These are phyloP conservation scores for Alitta virens DNA, from an alignment of 2,888 invertebrate species.

Conservation along the genomic window DNA sequence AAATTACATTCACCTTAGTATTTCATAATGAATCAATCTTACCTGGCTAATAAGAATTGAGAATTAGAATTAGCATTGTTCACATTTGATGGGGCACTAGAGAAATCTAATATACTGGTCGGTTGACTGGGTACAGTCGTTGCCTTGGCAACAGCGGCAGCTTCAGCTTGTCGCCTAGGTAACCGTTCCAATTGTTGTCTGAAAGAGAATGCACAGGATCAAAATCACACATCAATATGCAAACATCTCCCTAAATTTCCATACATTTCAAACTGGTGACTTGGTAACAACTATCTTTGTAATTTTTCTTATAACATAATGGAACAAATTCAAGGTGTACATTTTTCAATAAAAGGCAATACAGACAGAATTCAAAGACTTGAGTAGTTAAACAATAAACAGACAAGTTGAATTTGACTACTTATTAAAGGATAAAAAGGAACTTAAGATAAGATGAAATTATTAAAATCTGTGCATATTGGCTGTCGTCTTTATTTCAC, in stretches of 20 bases:
- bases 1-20: neutral
- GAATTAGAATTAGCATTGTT: slow-evolving; percentile 44
- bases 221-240: neutral
- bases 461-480: no score
- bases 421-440: no score
- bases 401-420: no score
- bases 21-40: slow-evolving; percentile 23
- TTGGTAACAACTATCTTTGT: neutral
- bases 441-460: no score
- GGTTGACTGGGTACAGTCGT: slow-evolving; percentile 24
- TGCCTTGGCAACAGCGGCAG: slow-evolving; percentile 59
- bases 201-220: slow-evolving; percentile 20
- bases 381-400: no score
- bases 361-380: neutral
- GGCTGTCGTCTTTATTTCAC: no score
- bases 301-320: neutral
- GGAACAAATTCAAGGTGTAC: no score
- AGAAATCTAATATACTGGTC: slow-evolving; percentile 20
- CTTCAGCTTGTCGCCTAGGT: slow-evolving; percentile 78
- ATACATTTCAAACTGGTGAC: no score
- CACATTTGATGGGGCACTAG: slow-evolving; percentile 7
- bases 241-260: no score
- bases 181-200: slow-evolving; percentile 86
- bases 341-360: no score
- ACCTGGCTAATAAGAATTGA: slow-evolving; percentile 60